Percentiles rank a stretch among this genome's conserved stretches.
Evolutionary conservation across 2,888 invertebrate genomes (phyloP).

Genomic region (Sarcophaga caerulescens): DNA sequence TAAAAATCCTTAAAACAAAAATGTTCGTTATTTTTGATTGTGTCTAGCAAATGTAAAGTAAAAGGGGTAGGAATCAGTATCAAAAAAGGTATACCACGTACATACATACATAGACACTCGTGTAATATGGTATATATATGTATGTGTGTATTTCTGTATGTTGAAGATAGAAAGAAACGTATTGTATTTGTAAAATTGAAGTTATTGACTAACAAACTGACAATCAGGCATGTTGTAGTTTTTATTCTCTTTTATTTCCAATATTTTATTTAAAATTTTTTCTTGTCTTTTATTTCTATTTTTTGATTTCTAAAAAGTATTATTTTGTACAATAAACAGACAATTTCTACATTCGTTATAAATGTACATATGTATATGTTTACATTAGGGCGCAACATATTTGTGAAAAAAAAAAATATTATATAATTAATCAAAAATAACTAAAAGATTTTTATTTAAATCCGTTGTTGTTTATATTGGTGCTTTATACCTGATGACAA

Average conservation of each 20-base stretch:
- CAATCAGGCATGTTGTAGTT: conserved; percentile 58
- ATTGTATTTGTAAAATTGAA: conserved; percentile 33
- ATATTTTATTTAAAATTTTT: too few relatives aligned
- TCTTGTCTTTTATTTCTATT: background rate
- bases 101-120: background rate
- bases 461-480: too few relatives aligned
- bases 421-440: too few relatives aligned
- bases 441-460: too few relatives aligned
- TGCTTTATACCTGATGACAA: too few relatives aligned
- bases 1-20: conserved; percentile 50
- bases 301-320: conserved; percentile 43
- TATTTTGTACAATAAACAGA: conserved; percentile 36
- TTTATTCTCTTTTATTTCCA: background rate
- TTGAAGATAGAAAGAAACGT: conserved; percentile 1
- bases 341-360: conserved; percentile 3
- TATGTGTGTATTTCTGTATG: background rate
- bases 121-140: background rate
- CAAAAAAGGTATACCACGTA: background rate
- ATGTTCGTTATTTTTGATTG: conserved; percentile 57
- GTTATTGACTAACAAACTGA: conserved; percentile 63
- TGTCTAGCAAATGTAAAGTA: conserved; percentile 40
- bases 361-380: background rate
- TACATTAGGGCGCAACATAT: too few relatives aligned
- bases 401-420: too few relatives aligned
- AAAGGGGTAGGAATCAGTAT: conserved; percentile 5